Evolutionary conservation across 2,113 vertebrate species (phyloP).

Genomic region (Poicephalus meyeri): DNA sequence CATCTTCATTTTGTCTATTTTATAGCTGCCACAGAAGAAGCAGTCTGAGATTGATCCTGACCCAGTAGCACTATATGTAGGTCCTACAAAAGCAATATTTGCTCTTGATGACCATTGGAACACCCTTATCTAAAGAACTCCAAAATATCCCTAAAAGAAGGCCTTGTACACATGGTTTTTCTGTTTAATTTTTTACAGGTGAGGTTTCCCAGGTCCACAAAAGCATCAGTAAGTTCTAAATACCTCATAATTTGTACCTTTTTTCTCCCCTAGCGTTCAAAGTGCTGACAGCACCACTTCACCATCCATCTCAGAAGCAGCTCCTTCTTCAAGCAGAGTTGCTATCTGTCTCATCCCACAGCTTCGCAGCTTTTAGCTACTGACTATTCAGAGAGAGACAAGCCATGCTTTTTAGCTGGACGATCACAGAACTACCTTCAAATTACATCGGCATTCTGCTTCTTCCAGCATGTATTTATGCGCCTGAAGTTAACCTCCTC

Average conservation of each 20-base stretch:
- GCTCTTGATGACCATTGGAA: not conserved
- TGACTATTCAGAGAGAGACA: not conserved
- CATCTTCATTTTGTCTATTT: constrained; percentile 21
- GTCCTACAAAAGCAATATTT: constrained; percentile 10
- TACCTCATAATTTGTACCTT: not conserved
- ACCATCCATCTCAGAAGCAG: rapidly evolving
- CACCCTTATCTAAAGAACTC: not conserved
- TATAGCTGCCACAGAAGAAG: constrained; percentile 24
- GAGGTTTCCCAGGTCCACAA: not conserved
- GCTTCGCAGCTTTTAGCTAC: not conserved
- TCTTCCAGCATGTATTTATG: not conserved
- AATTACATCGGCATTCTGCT: not conserved
- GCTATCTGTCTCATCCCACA: not conserved
- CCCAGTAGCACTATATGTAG: not conserved
- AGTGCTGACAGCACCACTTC: not conserved
- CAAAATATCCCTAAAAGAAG: not conserved
- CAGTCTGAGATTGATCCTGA: constrained; percentile 31
- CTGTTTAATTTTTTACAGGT: not conserved
- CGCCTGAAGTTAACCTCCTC: not conserved
- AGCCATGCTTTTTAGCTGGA: not conserved
- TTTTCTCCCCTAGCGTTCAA: not conserved
- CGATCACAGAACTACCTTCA: not conserved
- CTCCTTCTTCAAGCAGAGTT: not conserved
- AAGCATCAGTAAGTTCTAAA: not conserved
- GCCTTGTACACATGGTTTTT: not conserved